Conservation (phyloP, 2,797 vertebrate species). For the Benthosema pterotum region DNA sequence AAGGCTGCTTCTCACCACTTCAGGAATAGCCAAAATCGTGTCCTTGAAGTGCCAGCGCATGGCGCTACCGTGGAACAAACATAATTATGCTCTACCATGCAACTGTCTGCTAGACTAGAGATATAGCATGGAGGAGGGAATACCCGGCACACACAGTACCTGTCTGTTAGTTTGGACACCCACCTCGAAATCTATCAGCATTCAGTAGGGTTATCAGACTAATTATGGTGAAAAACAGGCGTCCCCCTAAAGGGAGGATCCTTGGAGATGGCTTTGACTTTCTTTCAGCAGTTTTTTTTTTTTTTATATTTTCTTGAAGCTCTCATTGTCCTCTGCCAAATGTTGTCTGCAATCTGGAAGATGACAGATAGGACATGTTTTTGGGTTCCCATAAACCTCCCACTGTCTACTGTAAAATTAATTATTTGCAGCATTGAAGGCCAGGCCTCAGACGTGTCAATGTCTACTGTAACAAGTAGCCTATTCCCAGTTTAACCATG, state of each 20-base stretch:
- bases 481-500: too few relatives aligned
- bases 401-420: too few relatives aligned
- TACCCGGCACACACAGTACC: slow-evolving; percentile 21
- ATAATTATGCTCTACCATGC: slow-evolving; percentile 12
- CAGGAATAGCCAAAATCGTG: slow-evolving; percentile 49
- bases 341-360: background rate
- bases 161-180: slow-evolving; percentile 20
- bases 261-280: background rate
- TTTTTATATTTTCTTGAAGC: too few relatives aligned
- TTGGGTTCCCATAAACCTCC: too few relatives aligned
- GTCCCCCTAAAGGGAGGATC: background rate
- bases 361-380: too few relatives aligned
- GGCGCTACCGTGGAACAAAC: background rate
- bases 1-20: slow-evolving; percentile 36
- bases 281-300: too few relatives aligned
- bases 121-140: slow-evolving; percentile 32
- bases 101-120: slow-evolving; percentile 1
- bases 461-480: too few relatives aligned
- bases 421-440: too few relatives aligned
- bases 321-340: slow-evolving; percentile 2
- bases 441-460: too few relatives aligned
- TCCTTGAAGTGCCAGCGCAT: slow-evolving; percentile 64
- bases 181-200: slow-evolving; percentile 4
- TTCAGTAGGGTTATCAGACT: background rate
- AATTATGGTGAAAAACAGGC: background rate